Base-by-base conservation (phyloP, 2,888 invertebrate species). In the Macaria liturata region DNA sequence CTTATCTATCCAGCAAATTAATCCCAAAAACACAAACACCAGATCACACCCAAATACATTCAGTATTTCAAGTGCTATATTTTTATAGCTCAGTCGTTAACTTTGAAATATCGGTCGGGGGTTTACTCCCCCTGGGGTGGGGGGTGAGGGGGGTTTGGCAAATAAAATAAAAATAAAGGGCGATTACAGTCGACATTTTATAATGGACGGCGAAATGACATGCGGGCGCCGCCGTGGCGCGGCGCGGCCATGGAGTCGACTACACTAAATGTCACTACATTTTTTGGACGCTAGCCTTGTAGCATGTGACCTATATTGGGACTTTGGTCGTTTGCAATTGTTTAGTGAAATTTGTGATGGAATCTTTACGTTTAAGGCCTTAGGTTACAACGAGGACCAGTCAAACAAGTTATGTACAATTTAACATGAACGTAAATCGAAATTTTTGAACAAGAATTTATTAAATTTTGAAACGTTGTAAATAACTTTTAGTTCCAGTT, bases 141-240 rank as follows among this genome's bases (percentile, higher is more conserved):
- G 62, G 69, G 59, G 64, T 59, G 20, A 65, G 70, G 74, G 82
- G 79, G 73, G 80, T 83, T 78, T 78, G 82, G 84, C 84, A 85
- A 88, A 89, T 88, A 86, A 91, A 91, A 91, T 89, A 89, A 90
- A 90, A 90, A 90, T 88, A 88, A 88, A 89, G 86, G 84, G 81
- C 88, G 88, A 88, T 88, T 88, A 88, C 85, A 70, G 81, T 83
- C 88, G 89, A 88, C 91, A 89, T 90, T 90, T 91, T 91, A 90
- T 91, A 91, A 91, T 91, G 88, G 89, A 82, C 84, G 81, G 64
- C 73, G 79, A 84, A 89, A 89, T 88, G 89, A 88, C 90, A 91
- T 88, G 90, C 90, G 91, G 91, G 90, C 89, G 88, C 86, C 88
- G 72, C 63, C 67, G 62, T 65, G 83, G 71, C 86, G 86, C 69